phyloP scores from a whole-genome alignment of 2,888 invertebrate species.

The Philereme vetulata region DNA sequence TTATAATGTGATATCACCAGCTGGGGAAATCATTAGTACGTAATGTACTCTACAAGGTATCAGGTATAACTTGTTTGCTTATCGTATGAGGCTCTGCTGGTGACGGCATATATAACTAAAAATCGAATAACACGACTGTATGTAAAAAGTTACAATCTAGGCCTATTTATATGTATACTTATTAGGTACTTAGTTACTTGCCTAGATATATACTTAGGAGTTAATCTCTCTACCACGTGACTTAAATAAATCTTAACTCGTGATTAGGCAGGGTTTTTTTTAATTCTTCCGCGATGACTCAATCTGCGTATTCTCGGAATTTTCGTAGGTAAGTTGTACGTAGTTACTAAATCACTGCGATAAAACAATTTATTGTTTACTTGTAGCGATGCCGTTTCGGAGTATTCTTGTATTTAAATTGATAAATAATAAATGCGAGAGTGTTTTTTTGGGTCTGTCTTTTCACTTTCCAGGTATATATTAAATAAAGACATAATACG shows the following conservation, averaged over 20 bases:
- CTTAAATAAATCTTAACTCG: slow-evolving; percentile 11
- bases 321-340: neutral
- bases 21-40: slow-evolving; percentile 12
- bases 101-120: neutral
- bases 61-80: neutral
- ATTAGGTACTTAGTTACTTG: too few species aligned
- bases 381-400: too few species aligned
- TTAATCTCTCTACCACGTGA: slow-evolving; percentile 9
- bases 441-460: too few species aligned
- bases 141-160: too few species aligned
- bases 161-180: too few species aligned
- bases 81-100: neutral
- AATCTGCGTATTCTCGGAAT: slow-evolving; percentile 9
- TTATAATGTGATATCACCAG: slow-evolving; percentile 17
- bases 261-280: slow-evolving; percentile 14
- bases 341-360: neutral
- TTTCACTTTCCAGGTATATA: too few species aligned
- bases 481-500: too few species aligned
- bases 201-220: neutral
- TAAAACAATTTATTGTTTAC: too few species aligned
- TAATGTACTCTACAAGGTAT: neutral
- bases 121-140: too few species aligned
- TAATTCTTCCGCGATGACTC: slow-evolving; percentile 25
- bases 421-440: too few species aligned
- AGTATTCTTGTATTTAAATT: too few species aligned